Evolutionary conservation across 1,140 invertebrate genomes (phyloP).

Genomic region (Dryas iulia): DNA sequence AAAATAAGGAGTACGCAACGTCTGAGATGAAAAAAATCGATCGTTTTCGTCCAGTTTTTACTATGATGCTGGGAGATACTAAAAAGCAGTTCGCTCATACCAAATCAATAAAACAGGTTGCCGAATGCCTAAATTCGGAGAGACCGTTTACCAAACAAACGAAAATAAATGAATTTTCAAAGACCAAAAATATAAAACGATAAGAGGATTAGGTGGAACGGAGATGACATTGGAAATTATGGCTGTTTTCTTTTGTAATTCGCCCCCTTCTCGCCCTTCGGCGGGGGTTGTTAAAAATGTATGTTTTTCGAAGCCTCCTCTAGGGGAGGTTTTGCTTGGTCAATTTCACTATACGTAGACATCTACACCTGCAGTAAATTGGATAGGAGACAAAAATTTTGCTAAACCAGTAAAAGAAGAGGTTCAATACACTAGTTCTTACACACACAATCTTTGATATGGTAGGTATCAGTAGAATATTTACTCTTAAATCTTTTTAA

Average conservation of each 20-base stretch:
- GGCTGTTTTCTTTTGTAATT: slow-evolving; percentile 79
- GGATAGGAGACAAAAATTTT: background rate
- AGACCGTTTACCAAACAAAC: slow-evolving; percentile 73
- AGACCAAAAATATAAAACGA: slow-evolving; percentile 77
- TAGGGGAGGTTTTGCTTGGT: slow-evolving; percentile 35
- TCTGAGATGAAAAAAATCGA: background rate
- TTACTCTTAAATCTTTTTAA: no score
- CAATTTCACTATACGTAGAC: slow-evolving; percentile 53
- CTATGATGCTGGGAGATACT: background rate
- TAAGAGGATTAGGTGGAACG: slow-evolving; percentile 78
- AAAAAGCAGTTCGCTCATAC: slow-evolving; percentile 14
- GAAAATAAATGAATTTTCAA: slow-evolving; percentile 80
- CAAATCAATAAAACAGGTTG: slow-evolving; percentile 55
- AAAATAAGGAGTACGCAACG: background rate
- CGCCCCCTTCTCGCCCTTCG: slow-evolving; percentile 67
- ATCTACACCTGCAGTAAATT: slow-evolving; percentile 30
- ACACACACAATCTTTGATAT: no score
- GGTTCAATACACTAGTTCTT: background rate
- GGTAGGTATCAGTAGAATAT: no score
- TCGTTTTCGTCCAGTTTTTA: slow-evolving; percentile 7
- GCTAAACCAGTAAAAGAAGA: background rate
- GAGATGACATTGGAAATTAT: slow-evolving; percentile 80
- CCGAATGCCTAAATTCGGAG: slow-evolving; percentile 42
- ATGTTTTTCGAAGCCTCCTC: slow-evolving; percentile 56
- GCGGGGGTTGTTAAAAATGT: slow-evolving; percentile 73